Evolutionary conservation across 2,113 vertebrate genomes (phyloP).

Genomic region (Poecilia latipinna): DNA sequence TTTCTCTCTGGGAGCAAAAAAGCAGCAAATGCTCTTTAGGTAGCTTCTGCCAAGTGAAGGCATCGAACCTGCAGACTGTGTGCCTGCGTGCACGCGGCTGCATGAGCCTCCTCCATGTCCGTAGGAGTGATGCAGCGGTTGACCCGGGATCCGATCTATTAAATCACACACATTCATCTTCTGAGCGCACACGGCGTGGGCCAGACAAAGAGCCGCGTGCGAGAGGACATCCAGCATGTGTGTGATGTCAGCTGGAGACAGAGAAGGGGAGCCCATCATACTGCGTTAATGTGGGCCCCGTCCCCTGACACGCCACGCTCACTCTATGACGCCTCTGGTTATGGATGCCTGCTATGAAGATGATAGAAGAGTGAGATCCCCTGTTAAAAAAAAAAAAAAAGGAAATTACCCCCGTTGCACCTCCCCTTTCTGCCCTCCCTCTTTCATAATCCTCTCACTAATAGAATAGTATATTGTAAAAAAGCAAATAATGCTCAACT

Average conservation of each 20-base stretch:
- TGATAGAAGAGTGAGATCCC: conserved; percentile 39
- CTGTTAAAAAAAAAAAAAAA: conserved; percentile 15
- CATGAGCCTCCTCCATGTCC: conserved; percentile 23
- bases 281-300: conserved; percentile 69
- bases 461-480: neutral
- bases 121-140: conserved; percentile 73
- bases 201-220: conserved; percentile 73
- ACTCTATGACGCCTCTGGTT: conserved; percentile 54
- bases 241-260: conserved; percentile 79
- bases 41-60: conserved; percentile 46
- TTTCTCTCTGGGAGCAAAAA: conserved; percentile 19
- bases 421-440: conserved; percentile 1
- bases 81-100: neutral
- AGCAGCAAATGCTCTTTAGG: conserved; percentile 36
- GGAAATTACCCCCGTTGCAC: conserved; percentile 13
- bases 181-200: conserved; percentile 64
- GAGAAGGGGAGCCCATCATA: conserved; percentile 74
- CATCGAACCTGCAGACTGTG: conserved; percentile 33
- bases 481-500: conserved; percentile 17
- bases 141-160: conserved; percentile 74
- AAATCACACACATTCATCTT: conserved; percentile 76
- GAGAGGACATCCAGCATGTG: conserved; percentile 75
- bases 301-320: conserved; percentile 64
- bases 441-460: neutral
- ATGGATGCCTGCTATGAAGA: conserved; percentile 56